A percentile compares a stretch with the other conserved stretches of the same genome.
Conservation (phyloP, 2,113 vertebrate species). For the Pseudolaguvia tuberculata region DNA sequence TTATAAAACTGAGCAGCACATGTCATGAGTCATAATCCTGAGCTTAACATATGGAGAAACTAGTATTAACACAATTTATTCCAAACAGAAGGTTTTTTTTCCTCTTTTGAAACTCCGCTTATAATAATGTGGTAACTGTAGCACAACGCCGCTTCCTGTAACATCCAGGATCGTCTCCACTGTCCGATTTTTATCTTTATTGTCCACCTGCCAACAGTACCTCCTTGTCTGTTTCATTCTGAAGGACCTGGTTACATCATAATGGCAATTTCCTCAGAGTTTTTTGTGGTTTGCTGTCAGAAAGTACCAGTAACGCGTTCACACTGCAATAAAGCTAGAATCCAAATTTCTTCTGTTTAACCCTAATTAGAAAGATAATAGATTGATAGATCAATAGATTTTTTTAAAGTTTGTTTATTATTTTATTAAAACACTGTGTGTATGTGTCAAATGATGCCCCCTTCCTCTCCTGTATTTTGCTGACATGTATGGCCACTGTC, state of each 20-base stretch:
- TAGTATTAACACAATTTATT: neutral
- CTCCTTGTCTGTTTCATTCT: neutral
- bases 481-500: too few species aligned
- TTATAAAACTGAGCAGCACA: slow-evolving; percentile 18
- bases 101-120: neutral
- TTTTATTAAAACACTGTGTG: too few species aligned
- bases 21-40: slow-evolving; percentile 1
- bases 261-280: neutral
- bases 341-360: neutral
- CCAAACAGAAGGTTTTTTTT: neutral
- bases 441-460: too few species aligned
- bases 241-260: neutral
- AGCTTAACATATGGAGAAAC: neutral
- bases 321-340: neutral
- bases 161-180: neutral
- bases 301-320: neutral
- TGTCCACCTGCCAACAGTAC: neutral
- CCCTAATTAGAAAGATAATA: too few species aligned
- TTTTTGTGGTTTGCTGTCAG: neutral
- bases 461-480: too few species aligned
- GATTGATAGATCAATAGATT: too few species aligned
- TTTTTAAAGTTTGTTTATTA: too few species aligned
- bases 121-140: neutral
- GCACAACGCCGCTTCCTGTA: neutral
- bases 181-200: neutral